Evolutionary conservation across 2,888 invertebrate genomes (phyloP), one percentile per base, ranked within the genome.

Genomic region (Lingula anatina): DNA sequence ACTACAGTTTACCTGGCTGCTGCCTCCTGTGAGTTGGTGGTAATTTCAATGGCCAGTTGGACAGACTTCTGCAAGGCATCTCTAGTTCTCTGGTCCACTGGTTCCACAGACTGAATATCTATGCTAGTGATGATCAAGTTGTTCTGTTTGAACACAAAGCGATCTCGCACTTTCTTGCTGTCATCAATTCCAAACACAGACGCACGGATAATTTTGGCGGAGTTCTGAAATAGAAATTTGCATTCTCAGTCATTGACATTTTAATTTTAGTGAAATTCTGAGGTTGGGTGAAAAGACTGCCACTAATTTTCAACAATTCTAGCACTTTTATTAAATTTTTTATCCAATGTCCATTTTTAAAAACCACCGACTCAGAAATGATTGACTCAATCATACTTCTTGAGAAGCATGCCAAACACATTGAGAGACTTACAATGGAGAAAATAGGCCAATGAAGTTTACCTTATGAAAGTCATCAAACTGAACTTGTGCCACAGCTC

Each of bases 381-480:
- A n/a, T n/a, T n/a, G n/a, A n/a, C n/a, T n/a, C n/a, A n/a, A n/a
- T n/a, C n/a, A n/a, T n/a, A n/a, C n/a, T n/a, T n/a, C n/a, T n/a
- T n/a, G n/a, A n/a, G n/a, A n/a, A n/a, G n/a, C n/a, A n/a, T n/a
- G n/a, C n/a, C n/a, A n/a, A n/a, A n/a, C n/a, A n/a, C n/a, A n/a
- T n/a, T n/a, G n/a, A n/a, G n/a, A n/a, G n/a, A n/a, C n/a, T n/a
- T n/a, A n/a, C n/a, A n/a, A n/a, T n/a, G n/a, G n/a, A n/a, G n/a
- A n/a, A n/a, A n/a, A n/a, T n/a, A n/a, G n/a, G n/a, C n/a, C n/a
- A n/a, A 48, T 27, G 24, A n/a, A 28, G 47, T 60, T 51, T 51
- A 78, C 78, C 70, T 80, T 80, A 61, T 80, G 80, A 63, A 80
- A 80, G 55, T 80, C 78, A 62, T 80, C 80, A 62, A 80, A 80